Evolutionary conservation across 2,797 vertebrate genomes (phyloP), one percentile per base, ranked within the genome.

Genomic region (Sorex maritimensis): DNA sequence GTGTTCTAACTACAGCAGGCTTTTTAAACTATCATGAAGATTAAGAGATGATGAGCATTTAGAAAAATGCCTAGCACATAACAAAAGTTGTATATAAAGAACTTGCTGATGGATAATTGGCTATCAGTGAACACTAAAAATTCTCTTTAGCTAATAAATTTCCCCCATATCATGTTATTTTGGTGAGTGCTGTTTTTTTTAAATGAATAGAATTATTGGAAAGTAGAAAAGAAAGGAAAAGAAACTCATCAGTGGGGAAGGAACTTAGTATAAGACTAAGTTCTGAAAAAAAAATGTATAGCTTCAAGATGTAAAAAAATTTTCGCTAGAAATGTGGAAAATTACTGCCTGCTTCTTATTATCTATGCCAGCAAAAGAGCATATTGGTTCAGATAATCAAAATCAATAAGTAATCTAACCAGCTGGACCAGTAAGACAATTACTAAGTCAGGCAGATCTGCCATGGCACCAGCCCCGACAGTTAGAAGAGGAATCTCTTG

Each of bases 361-460:
- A 87, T 81, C 69, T 9, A 13, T 81, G 85, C 91, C 95, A 96
- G 73, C 52, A 71, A 90, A 89, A 93, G 46, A 87, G 93, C 75
- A 96, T 91, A 87, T 69, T 95, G 96, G 92, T 95, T 73, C 79
- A 93, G 94, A 96, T 93, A 85, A 93, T 94, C 94, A 95, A 96
- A 97, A 94, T 93, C 96, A 96, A 95, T 94, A 96, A 80, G 92
- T 91, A 94, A 92, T 82, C 95, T 82, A 91, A 91, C 95, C 96
- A 97, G 96, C 89, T 96, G 97, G 94, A 92, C 86, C 34, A 71
- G 78, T 77, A 91, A 91, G 55, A 81, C 95, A 96, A 79, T 89
- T 74, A 94, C 84, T 2, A n/a, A 93, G 91, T 97, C 84, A 93
- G 95, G 87, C 93, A 94, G 92, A 90, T 87, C 91, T 95, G 95